phyloP scores from a whole-genome alignment of 2,113 vertebrate species.

The Octodon degus region DNA sequence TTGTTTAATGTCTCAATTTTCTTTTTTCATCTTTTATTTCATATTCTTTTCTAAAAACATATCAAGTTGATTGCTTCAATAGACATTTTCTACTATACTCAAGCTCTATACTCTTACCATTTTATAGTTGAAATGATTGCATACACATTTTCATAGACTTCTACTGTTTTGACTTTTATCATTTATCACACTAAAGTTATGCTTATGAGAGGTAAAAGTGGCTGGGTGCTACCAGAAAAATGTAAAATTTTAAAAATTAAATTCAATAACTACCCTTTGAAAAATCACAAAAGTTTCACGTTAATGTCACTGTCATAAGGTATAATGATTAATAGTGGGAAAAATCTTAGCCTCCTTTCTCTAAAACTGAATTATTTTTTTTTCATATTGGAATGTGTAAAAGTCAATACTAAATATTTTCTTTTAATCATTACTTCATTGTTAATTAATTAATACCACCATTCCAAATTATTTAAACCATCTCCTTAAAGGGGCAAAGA shows the following conservation, averaged over 20 bases:
- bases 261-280: neutral
- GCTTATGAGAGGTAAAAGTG: neutral
- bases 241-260: neutral
- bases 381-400: neutral
- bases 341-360: neutral
- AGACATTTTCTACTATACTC: neutral
- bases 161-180: neutral
- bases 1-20: neutral
- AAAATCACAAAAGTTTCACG: neutral
- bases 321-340: neutral
- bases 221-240: neutral
- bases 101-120: neutral
- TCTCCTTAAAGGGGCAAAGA: neutral
- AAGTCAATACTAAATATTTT: neutral
- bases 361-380: neutral
- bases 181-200: neutral
- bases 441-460: neutral
- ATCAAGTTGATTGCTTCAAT: neutral
- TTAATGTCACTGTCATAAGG: neutral
- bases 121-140: neutral
- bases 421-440: neutral
- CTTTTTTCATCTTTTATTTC: neutral
- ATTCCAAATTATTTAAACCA: slow-evolving; percentile 75
- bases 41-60: neutral
- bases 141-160: neutral